Evolutionary conservation across 2,888 invertebrate genomes (phyloP), one percentile per base, ranked within the genome.

Genomic region (Acronicta aceris): DNA sequence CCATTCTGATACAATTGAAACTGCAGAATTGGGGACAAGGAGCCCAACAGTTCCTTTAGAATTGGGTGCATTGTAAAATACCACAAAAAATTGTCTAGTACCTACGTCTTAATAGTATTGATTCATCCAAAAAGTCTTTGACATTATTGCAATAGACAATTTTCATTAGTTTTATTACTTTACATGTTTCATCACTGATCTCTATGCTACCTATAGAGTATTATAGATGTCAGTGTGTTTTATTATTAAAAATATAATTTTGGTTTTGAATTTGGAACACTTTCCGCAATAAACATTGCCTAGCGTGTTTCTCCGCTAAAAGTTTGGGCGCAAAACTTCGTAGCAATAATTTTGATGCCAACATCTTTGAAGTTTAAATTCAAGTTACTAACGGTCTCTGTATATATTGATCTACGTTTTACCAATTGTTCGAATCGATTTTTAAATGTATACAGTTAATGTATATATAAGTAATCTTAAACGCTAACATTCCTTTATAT

Each of bases 321-420:
- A 82, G 73, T 88, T 89, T 89, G 87, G 89, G 88, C 85, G 87
- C 88, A 87, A 85, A 89, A 88, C 81, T 88, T 89, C 80, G 83
- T 92, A 94, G 94, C 93, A 94, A 94, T 94, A 93, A 93, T 89
- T 88, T 88, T 82, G 89, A 93, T 92, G 93, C 93, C 93, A 93
- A 93, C 87, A 84, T 87, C 87, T 88, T 85, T 86, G 81, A 91
- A 89, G 79, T 89, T 87, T 77, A 82, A 87, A 88, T 84, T 87
- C 85, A 82, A 84, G 79, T 86, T 86, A 85, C 81, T 85, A 84
- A 85, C 83, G 83, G 83, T 88, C 81, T 89, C 79, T 93, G 90
- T 92, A 92, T 88, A 91, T 93, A 93, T 86, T 86, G 88, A 87
- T 85, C 81, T 86, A 85, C 81, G 71, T 88, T 85, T 84, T 87